Conservation (phyloP, 2,113 vertebrate genomes). For the Dasyornis broadbenti region DNA sequence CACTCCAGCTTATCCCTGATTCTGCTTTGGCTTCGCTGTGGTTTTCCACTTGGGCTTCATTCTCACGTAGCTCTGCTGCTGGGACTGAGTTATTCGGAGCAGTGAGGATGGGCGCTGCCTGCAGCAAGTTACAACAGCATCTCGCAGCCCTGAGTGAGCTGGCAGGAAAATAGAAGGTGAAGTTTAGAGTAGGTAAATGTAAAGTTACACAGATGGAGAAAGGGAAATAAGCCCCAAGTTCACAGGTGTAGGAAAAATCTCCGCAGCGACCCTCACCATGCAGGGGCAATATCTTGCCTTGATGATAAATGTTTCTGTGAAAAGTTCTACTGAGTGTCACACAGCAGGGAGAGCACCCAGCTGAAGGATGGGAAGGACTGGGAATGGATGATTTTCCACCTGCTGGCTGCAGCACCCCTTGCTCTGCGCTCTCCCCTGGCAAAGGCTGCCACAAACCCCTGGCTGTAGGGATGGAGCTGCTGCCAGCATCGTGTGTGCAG, state of each 20-base stretch:
- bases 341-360: neutral
- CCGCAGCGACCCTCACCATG: neutral
- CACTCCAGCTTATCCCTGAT: neutral
- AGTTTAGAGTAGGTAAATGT: neutral
- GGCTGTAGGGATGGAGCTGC: neutral
- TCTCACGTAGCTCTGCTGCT: neutral
- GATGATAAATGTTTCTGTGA: neutral
- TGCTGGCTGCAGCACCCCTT: neutral
- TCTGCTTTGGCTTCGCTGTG: neutral
- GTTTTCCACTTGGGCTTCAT: neutral
- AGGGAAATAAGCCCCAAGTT: neutral
- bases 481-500: fast-evolving
- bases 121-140: neutral
- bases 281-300: neutral
- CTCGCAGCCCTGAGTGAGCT: neutral
- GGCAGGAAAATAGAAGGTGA: neutral
- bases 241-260: neutral
- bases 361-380: neutral
- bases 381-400: neutral
- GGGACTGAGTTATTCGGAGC: neutral
- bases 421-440: neutral
- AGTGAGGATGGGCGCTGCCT: neutral
- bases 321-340: neutral
- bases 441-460: neutral
- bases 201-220: neutral